Evolutionary conservation across 2,797 vertebrate species (phyloP), one percentile per base, ranked within the genome.

Genomic region (Artibeus jamaicensis): DNA sequence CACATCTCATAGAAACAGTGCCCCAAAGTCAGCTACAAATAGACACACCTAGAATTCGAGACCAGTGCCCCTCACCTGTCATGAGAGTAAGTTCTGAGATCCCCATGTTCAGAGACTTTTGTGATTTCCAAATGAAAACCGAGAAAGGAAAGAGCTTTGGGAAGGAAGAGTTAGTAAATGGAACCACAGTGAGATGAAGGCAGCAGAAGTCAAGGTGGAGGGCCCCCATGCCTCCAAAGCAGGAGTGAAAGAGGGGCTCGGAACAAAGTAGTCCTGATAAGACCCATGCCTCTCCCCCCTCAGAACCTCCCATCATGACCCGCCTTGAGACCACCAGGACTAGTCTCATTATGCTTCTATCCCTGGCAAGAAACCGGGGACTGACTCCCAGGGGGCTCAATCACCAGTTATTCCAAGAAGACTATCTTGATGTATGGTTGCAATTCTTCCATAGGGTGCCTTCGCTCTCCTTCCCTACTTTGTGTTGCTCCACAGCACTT

Each of bases 101-200:
- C n/a, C 19, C 32, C 19, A 26, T 5, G 14, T 74, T 87, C 39
- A 87, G 48, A 78, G 32, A 90, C 29, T 85, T 79, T 62, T 77
- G 50, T 74, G 73, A 85, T 29, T 86, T 95, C n/a, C 37, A 90
- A 48, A 74, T 39, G 29, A 89, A 87, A 91, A 94, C 19, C 50
- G 74, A 68, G 12, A 53, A 50, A 14, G n/a, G 9, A 81, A 93
- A 53, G 11, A 39, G 18, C 19, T 84, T 92, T 79, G 46, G 59
- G 26, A 89, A 93, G 8, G 37, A 77, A 57, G 32, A 81, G 18
- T 39, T 26, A 57, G 44, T 29, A 88, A 82, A 68, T 53, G 6
- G 16, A 14, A 34, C 4, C 19, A 1, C 3, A 76, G 24, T 26
- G 48, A 90, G 81, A 74, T 42, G 21, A 85, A 91, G 55, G 71